A percentile compares a stretch with the other conserved stretches of the same genome.
These are phyloP conservation scores for Neuroscelio doddi DNA, from an alignment of 2,888 invertebrate species.

Conservation along the genomic window DNA sequence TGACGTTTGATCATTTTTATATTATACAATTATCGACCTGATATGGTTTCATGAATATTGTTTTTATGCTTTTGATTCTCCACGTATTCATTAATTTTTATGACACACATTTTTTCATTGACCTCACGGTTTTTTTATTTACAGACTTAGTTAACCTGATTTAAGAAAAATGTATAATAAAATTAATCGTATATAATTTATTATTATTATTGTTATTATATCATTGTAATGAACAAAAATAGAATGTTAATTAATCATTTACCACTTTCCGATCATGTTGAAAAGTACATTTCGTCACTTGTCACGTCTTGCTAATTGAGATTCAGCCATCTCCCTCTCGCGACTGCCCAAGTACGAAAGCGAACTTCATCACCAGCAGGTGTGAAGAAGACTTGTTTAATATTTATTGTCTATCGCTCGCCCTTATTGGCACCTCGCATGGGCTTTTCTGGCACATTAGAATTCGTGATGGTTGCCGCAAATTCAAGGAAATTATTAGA, in stretches of 20 bases:
- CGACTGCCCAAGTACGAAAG: slow-evolving; percentile 22
- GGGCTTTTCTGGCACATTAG: slow-evolving; percentile 51
- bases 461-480: slow-evolving; percentile 54
- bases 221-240: too few species aligned
- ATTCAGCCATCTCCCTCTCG: slow-evolving; percentile 63
- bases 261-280: slow-evolving; percentile 27
- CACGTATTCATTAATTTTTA: neutral
- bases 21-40: slow-evolving; percentile 16
- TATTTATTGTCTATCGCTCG: slow-evolving; percentile 66
- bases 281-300: slow-evolving; percentile 56
- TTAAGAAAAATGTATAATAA: too few species aligned
- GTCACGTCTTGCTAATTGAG: slow-evolving; percentile 67
- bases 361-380: slow-evolving; percentile 48
- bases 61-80: slow-evolving; percentile 7
- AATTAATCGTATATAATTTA: too few species aligned
- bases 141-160: too few species aligned
- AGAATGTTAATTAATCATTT: slow-evolving; percentile 21
- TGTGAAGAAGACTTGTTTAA: slow-evolving; percentile 68
- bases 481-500: slow-evolving; percentile 69
- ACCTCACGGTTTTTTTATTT: too few species aligned
- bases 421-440: slow-evolving; percentile 49
- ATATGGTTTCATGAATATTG: neutral
- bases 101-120: slow-evolving; percentile 1
- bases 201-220: too few species aligned
- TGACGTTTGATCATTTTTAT: slow-evolving; percentile 24